Percentiles rank a stretch among this genome's conserved stretches.
phyloP scores from a whole-genome alignment of 2,888 invertebrate species.

The Eledone cirrhosa region DNA sequence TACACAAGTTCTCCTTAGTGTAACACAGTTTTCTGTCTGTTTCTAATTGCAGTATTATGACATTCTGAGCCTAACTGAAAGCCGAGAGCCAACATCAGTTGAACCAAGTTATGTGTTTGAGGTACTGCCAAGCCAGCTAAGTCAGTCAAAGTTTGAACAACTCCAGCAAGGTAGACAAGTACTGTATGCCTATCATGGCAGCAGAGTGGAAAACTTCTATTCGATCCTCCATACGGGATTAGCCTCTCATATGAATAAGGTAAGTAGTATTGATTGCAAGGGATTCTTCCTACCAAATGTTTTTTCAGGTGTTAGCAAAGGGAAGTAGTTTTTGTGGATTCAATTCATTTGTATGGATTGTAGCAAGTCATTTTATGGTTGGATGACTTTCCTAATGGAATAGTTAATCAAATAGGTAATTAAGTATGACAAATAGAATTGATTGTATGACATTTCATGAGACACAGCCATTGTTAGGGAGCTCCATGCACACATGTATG shows the following conservation, averaged over 20 bases:
- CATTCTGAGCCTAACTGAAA: slow-evolving; percentile 55
- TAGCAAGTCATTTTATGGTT: too few species aligned
- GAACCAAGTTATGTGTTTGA: slow-evolving; percentile 58
- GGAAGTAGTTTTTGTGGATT: too few species aligned
- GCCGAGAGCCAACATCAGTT: slow-evolving; percentile 47
- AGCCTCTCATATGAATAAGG: slow-evolving; percentile 78
- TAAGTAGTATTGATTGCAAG: slow-evolving; percentile 54
- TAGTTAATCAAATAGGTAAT: too few species aligned
- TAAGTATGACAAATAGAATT: too few species aligned
- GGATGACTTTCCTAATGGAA: too few species aligned
- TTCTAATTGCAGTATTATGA: slow-evolving; percentile 44
- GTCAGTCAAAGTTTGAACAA: slow-evolving; percentile 50
- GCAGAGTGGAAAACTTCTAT: slow-evolving; percentile 82
- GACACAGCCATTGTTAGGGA: too few species aligned
- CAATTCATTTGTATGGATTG: too few species aligned
- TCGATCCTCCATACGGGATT: slow-evolving; percentile 82
- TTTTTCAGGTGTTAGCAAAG: too few species aligned
- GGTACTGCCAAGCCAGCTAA: slow-evolving; percentile 44
- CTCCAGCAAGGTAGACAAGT: slow-evolving; percentile 66
- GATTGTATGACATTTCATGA: too few species aligned
- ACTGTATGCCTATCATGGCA: slow-evolving; percentile 82
- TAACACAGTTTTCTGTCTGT: neutral
- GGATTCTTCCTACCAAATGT: too few species aligned
- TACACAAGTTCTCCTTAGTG: neutral
- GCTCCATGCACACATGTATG: too few species aligned